These are phyloP conservation scores for Pammene aurita DNA, from an alignment of 2,888 invertebrate genomes.

Conservation along the genomic window DNA sequence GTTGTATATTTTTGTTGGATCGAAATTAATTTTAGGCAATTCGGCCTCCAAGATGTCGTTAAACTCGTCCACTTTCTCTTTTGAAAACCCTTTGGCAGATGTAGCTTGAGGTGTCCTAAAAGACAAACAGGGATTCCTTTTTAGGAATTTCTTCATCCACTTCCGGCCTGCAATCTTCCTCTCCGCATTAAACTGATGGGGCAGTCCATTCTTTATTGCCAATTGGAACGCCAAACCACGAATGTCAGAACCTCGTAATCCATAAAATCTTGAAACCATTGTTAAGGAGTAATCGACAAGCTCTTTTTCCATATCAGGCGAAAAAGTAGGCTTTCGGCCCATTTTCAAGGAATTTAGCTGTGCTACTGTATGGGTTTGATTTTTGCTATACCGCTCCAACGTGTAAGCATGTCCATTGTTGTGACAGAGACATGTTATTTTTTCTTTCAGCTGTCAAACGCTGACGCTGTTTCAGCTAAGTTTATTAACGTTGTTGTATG, in stretches of 20 bases:
- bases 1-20: constrained; percentile 9
- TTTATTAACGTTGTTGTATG: no score
- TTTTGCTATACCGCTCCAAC: constrained; percentile 36
- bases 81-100: constrained; percentile 35
- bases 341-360: constrained; percentile 9
- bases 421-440: no score
- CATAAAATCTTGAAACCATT: constrained; percentile 22
- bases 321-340: constrained; percentile 24
- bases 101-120: constrained; percentile 26
- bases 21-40: constrained; percentile 5
- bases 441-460: no score
- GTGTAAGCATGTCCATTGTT: no score
- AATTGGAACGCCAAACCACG: constrained; percentile 34
- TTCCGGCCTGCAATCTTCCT: constrained; percentile 34
- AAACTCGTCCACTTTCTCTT: constrained; percentile 11
- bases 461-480: no score
- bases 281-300: constrained; percentile 27
- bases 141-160: constrained; percentile 37
- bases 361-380: constrained; percentile 13
- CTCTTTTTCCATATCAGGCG: constrained; percentile 26
- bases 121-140: constrained; percentile 30
- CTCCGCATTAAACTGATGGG: constrained; percentile 23
- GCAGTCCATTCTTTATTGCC: constrained; percentile 29
- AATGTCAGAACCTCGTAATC: constrained; percentile 22
- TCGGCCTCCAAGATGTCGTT: constrained; percentile 3